These are phyloP conservation scores for Paralichthys olivaceus DNA, from an alignment of 2,113 vertebrate species.

Conservation along the genomic window DNA sequence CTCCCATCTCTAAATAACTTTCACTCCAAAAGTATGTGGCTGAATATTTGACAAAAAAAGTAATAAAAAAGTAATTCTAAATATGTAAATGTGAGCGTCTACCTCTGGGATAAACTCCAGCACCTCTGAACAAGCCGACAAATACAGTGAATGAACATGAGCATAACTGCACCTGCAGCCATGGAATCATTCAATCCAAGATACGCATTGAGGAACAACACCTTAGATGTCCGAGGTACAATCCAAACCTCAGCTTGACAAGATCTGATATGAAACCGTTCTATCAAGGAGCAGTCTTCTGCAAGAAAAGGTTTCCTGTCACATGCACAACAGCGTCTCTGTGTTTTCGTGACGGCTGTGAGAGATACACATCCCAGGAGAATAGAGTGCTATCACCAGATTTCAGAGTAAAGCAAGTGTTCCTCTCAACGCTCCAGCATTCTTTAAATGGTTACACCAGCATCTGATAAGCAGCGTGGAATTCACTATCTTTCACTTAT, in stretches of 20 bases:
- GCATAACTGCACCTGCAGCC: background rate
- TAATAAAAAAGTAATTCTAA: too few species aligned
- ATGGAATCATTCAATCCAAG: background rate
- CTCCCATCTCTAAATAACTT: background rate
- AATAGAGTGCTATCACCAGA: slow-evolving; percentile 31
- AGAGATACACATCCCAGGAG: slow-evolving; percentile 7
- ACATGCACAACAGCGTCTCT: background rate
- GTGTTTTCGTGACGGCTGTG: slow-evolving; percentile 15
- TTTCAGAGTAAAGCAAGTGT: slow-evolving; percentile 27
- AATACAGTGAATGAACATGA: background rate
- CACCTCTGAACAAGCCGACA: too few species aligned
- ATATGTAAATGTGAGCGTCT: background rate
- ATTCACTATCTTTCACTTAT: slow-evolving; percentile 12
- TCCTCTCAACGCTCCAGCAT: slow-evolving; percentile 39
- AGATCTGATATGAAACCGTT: slow-evolving; percentile 42
- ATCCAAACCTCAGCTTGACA: background rate
- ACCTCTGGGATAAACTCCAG: slow-evolving; percentile 1
- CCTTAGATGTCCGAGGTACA: too few species aligned
- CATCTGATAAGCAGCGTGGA: slow-evolving; percentile 58
- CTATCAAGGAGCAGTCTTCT: slow-evolving; percentile 8
- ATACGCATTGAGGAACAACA: too few species aligned
- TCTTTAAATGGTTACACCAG: slow-evolving; percentile 49
- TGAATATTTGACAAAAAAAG: too few species aligned
- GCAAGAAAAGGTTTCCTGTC: slow-evolving; percentile 30
- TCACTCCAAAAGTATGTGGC: background rate